phyloP scores from a whole-genome alignment of 1,140 invertebrate species.

The Ips typographus region DNA sequence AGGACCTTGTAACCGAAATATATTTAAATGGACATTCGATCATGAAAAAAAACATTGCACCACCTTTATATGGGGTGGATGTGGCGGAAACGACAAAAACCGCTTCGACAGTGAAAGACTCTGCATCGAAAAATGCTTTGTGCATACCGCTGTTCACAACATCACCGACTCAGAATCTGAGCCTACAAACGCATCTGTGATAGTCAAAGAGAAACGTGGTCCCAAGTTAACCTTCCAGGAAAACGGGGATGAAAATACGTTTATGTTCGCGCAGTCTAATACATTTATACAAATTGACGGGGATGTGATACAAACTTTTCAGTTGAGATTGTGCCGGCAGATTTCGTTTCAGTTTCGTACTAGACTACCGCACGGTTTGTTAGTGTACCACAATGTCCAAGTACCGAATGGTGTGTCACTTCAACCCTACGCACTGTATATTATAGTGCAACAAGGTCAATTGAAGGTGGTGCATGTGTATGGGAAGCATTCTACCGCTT shows the following conservation, averaged over 20 bases:
- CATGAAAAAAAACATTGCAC: slow-evolving; percentile 64
- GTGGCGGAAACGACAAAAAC: slow-evolving; percentile 74
- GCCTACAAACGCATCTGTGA: slow-evolving; percentile 37
- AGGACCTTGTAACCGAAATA: slow-evolving; percentile 67
- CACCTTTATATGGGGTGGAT: slow-evolving; percentile 76
- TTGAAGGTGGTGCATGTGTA: slow-evolving; percentile 88
- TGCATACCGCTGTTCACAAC: slow-evolving; percentile 29
- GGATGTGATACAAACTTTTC: slow-evolving; percentile 80
- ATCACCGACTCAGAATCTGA: slow-evolving; percentile 6
- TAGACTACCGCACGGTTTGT: slow-evolving; percentile 77
- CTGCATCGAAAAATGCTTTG: slow-evolving; percentile 67
- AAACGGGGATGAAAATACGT: slow-evolving; percentile 73
- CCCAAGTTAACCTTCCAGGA: slow-evolving; percentile 78
- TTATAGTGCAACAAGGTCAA: slow-evolving; percentile 86
- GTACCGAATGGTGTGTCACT: slow-evolving; percentile 73
- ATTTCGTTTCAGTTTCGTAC: slow-evolving; percentile 88
- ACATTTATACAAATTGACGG: slow-evolving; percentile 86
- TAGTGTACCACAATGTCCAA: slow-evolving; percentile 88
- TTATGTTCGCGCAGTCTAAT: slow-evolving; percentile 85
- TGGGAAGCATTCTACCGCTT: slow-evolving; percentile 78
- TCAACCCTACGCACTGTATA: slow-evolving; percentile 79
- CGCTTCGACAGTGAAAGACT: slow-evolving; percentile 72
- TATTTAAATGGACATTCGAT: slow-evolving; percentile 74
- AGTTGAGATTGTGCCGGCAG: slow-evolving; percentile 81
- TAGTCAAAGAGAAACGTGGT: slow-evolving; percentile 71